Evolutionary conservation across 2,888 invertebrate species (phyloP), one percentile per base, ranked within the genome.

Genomic region (Oxyscelio sp.): DNA sequence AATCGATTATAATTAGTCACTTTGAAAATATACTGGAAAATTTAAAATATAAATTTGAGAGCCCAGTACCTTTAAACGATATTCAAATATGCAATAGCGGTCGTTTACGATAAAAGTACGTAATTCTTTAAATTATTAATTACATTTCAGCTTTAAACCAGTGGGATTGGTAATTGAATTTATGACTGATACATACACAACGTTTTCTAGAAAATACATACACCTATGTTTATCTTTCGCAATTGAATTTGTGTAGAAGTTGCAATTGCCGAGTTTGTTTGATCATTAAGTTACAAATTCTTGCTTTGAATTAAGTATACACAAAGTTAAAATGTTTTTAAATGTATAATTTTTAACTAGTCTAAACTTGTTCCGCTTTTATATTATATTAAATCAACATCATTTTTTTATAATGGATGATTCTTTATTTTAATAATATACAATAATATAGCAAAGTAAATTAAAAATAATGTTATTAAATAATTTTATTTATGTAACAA

Each of bases 121-220:
- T 34, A 9, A 11, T 34, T 34, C 11, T 34, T 34, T 34, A 34
- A 34, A 34, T 34, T 34, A 34, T 9, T 34, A 59, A 45, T 45
- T 63, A 27, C 40, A 1, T 22, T 6, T 21, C n/a, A 66, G 38
- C 38, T 66, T 52, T 27, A 43, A 56, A 22, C 54, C 4, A 24
- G 43, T 68, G 27, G 27, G 5, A 24, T n/a, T 19, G 4, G 58
- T 71, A 71, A 71, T 71, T 48, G 70, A 71, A 58, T 71, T 71
- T 22, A 58, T 19, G 58, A 71, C 19, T 45, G 21, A 48, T 58
- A 15, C 22, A 45, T 58, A 71, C 58, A 58, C 22, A 58, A 48
- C 21, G 19, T 48, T 22, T 22, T 54, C 15, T 8, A 24, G 52
- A 19, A 56, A 45, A 58, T 15, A 38, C 45, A 58, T 45, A 45